These are phyloP conservation scores for Zingel zingel DNA, from an alignment of 2,113 vertebrate species.

Conservation along the genomic window DNA sequence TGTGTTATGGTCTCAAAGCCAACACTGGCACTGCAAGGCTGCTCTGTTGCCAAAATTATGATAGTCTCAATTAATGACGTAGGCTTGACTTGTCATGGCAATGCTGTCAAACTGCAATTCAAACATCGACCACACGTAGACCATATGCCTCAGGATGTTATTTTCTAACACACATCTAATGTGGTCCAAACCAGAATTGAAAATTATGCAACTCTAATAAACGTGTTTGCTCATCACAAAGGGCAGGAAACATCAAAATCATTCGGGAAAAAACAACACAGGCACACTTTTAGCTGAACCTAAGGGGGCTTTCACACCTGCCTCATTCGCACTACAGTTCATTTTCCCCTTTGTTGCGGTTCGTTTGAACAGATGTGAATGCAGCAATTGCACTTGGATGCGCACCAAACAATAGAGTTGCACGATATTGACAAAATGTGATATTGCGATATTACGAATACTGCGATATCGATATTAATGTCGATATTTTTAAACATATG, in stretches of 20 bases:
- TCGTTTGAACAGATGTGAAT: too few relatives aligned
- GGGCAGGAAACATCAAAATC: not conserved
- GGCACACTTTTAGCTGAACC: not conserved
- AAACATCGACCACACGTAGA: not conserved
- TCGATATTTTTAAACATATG: too few relatives aligned
- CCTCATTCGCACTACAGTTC: too few relatives aligned
- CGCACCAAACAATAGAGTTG: too few relatives aligned
- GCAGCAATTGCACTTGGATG: too few relatives aligned
- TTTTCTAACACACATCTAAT: not conserved
- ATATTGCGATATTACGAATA: too few relatives aligned
- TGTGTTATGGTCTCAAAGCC: not conserved
- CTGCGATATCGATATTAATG: too few relatives aligned
- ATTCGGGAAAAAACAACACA: not conserved
- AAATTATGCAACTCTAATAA: slow-evolving; percentile 4
- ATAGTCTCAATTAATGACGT: slow-evolving; percentile 3
- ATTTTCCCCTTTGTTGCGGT: too few relatives aligned
- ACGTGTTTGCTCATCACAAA: not conserved
- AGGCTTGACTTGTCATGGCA: slow-evolving; percentile 19
- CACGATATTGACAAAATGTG: too few relatives aligned
- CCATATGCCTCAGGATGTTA: not conserved
- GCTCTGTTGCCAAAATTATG: not conserved
- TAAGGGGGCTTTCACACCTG: too few relatives aligned
- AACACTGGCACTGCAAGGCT: slow-evolving; percentile 3
- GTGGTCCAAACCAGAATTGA: not conserved
- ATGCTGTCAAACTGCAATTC: not conserved